A percentile compares a stretch with the other conserved stretches of the same genome.
phyloP scores from a whole-genome alignment of 2,888 invertebrate genomes.

The Lepidonotus clava region DNA sequence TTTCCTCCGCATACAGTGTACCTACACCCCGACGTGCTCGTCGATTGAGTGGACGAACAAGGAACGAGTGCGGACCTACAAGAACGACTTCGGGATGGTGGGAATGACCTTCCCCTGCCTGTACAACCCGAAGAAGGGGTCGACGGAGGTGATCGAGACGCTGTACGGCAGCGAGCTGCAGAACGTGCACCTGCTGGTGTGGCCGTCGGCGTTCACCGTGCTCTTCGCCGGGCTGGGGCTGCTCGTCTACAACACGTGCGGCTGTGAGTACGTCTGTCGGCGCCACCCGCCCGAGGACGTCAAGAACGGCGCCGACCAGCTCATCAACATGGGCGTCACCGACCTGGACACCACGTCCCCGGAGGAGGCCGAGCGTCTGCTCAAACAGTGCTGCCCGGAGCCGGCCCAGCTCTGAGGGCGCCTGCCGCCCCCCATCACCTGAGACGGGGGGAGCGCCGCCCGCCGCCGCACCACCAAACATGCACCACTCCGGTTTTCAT shows the following conservation, averaged over 20 bases:
- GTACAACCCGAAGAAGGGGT: slow-evolving; percentile 37
- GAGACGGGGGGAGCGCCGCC: background rate
- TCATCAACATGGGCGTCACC: background rate
- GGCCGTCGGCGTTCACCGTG: slow-evolving; percentile 6
- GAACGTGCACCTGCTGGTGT: slow-evolving; percentile 16
- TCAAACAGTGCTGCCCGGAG: slow-evolving; percentile 6
- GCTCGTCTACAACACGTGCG: slow-evolving; percentile 21
- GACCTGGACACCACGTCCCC: background rate
- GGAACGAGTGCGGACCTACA: background rate
- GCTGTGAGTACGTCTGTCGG: slow-evolving; percentile 29
- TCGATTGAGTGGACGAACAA: background rate
- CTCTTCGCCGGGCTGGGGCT: slow-evolving; percentile 23
- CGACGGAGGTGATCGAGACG: background rate
- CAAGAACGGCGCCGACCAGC: slow-evolving; percentile 18
- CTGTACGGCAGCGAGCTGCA: background rate
- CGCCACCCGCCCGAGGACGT: slow-evolving; percentile 21
- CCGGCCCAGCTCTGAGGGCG: background rate
- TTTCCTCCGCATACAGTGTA: no score
- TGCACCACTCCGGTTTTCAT: background rate
- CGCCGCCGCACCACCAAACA: background rate
- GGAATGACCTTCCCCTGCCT: slow-evolving; percentile 7
- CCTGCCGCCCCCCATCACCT: background rate
- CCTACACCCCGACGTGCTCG: background rate
- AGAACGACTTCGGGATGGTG: slow-evolving; percentile 30
- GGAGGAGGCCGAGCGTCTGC: background rate